Evolutionary conservation across 2,888 invertebrate species (phyloP), one percentile per base, ranked within the genome.

Genomic region (Cataglyphis altisquamis): DNA sequence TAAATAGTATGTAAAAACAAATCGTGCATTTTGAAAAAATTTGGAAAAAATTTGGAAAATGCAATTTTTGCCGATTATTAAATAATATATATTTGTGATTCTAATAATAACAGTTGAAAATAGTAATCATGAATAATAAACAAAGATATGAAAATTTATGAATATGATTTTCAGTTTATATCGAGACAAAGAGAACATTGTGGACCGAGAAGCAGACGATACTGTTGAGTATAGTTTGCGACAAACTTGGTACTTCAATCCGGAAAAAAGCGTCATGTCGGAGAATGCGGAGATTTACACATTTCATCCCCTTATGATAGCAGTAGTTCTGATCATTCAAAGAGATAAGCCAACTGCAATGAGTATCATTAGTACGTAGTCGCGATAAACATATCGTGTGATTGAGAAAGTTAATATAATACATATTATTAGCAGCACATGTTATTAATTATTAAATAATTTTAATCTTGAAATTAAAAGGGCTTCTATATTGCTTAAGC

Each of bases 171-270:
- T 91, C 90, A 98, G 98, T 80, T 97, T 98, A 95, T 97, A 97
- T 97, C 97, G 97, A 93, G 96, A 97, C 90, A 98, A 98, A 94
- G 96, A 97, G 12, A 96, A 97, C 87, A 91, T 97, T 0, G 96
- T 96, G 85, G 98, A 98, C 90, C 95, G 97, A 83, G 96, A 96
- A 15, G 96, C 96, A 12, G 96, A 97, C 60, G 98, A 98, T 91
- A 97, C 97, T 0, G 96, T 98, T 4, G 96, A 96, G 0, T 98
- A 97, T 93, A 96, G 96, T 90, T 96, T 96, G 93, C 95, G 96
- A 73, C 97, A 97, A 89, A 96, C 96, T 0, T 98, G 97, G 92
- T 95, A 96, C 81, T 97, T 97, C 94, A 96, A 96, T 84, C 95
- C 95, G 12, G 96, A 96, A 57, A 95, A 96, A 9, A 96, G 96